Evolutionary conservation across 2,113 vertebrate species (phyloP), one percentile per base, ranked within the genome.

Genomic region (Atherinomorus stipes): DNA sequence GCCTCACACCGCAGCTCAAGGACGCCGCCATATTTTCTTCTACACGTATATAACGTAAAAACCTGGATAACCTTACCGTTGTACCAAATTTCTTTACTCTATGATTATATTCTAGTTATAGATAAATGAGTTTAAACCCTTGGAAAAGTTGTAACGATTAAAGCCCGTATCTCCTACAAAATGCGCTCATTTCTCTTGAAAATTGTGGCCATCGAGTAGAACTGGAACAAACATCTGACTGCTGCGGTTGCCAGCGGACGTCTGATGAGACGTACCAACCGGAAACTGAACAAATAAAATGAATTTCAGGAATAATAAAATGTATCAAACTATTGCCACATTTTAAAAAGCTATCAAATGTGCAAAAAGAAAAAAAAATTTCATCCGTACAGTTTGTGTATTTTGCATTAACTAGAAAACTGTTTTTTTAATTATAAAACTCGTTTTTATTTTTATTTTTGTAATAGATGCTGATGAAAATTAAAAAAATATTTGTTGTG

Each of bases 11-110:
- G 56, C 34, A 78, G 64, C 54, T 86, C 89, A 94, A 94, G 92
- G 93, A 90, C 93, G 80, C 79, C 84, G 93, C 92, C 94, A 94
- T 94, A 78, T 90, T 92, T 78, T 0, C 22, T 21, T n/a, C 2
- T 26, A 9, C 3, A 1, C 2, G 28, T 9, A 0, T 7, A n/a
- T 16, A 40, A 10, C 5, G 40, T 5, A 4, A 16, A 9, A 23
- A n/a, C 11, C 13, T 57, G 21, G 57, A 19, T 7, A 7, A 44
- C 21, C 18, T 11, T 7, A 19, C 12, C 1, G 0, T 3, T 1
- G 18, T 9, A 0, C 3, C 1, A 57, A 3, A 22, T 11, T 1
- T 23, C 4, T 49, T 15, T 47, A 11, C 47, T 54, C 34, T 11
- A 0, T 0, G 2, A 7, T 34, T 4, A 4, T 34, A 34, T 34